These are phyloP conservation scores for Elephas maximus DNA, from an alignment of 2,113 vertebrate species.

Conservation along the genomic window DNA sequence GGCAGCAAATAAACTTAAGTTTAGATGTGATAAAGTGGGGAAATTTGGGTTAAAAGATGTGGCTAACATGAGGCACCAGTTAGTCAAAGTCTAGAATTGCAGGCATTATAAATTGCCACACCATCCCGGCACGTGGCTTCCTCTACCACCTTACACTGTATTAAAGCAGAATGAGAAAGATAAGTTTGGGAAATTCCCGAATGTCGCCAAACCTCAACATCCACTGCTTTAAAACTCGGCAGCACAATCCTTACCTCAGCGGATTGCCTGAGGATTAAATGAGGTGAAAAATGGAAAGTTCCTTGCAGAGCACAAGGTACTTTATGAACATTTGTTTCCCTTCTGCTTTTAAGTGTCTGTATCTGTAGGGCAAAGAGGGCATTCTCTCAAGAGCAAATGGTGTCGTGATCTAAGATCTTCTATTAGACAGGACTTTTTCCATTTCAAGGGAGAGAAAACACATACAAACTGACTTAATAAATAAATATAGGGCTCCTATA, in stretches of 20 bases:
- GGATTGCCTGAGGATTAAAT: neutral
- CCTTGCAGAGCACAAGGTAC: neutral
- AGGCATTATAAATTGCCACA: neutral
- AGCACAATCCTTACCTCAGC: neutral
- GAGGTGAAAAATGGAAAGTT: neutral
- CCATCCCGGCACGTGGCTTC: rapidly evolving
- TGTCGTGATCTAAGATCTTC: neutral
- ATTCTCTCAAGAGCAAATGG: neutral
- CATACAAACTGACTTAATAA: neutral
- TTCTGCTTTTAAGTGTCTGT: neutral
- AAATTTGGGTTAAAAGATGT: conserved; percentile 13
- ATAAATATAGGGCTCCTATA: neutral
- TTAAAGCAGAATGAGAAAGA: neutral
- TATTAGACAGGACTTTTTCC: neutral
- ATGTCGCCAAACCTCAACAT: neutral
- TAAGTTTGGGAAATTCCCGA: neutral
- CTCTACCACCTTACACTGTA: neutral
- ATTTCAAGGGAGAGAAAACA: neutral
- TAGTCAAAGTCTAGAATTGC: neutral
- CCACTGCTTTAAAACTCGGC: neutral
- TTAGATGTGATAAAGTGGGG: neutral
- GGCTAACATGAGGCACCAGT: neutral
- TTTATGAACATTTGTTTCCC: neutral
- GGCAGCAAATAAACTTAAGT: conserved; percentile 49
- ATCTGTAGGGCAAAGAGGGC: neutral